phyloP scores from a whole-genome alignment of 2,113 vertebrate genomes.

The Aptenodytes forsteri region DNA sequence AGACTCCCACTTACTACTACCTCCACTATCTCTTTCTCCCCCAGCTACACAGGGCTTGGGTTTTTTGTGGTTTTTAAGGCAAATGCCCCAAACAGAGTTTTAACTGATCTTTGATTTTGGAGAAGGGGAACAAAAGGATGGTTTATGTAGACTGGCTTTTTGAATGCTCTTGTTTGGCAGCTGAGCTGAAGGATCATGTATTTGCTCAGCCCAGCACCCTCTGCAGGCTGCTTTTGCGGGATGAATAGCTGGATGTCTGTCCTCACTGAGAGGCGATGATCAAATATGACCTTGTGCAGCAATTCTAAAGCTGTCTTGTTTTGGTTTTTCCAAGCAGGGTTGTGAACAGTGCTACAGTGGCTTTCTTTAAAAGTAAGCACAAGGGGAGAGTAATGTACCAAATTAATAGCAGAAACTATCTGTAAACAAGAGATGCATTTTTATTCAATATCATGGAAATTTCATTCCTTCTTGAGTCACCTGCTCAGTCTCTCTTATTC shows the following conservation, averaged over 20 bases:
- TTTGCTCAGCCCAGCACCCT: neutral
- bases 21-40: neutral
- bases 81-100: neutral
- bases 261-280: neutral
- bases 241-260: neutral
- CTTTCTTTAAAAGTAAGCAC: neutral
- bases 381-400: neutral
- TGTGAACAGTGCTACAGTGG: neutral
- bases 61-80: neutral
- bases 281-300: neutral
- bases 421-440: rapidly evolving
- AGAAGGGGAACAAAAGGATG: neutral
- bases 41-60: neutral
- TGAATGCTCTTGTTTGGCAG: neutral
- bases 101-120: neutral
- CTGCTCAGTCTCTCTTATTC: neutral
- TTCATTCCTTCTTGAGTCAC: neutral
- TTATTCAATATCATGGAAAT: neutral
- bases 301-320: constrained; percentile 20
- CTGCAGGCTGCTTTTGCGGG: neutral
- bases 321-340: neutral
- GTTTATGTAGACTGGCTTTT: neutral
- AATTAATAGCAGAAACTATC: neutral
- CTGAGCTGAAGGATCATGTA: neutral
- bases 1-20: neutral